phyloP scores from a whole-genome alignment of 2,113 vertebrate species.

The Phrynosoma platyrhinos region DNA sequence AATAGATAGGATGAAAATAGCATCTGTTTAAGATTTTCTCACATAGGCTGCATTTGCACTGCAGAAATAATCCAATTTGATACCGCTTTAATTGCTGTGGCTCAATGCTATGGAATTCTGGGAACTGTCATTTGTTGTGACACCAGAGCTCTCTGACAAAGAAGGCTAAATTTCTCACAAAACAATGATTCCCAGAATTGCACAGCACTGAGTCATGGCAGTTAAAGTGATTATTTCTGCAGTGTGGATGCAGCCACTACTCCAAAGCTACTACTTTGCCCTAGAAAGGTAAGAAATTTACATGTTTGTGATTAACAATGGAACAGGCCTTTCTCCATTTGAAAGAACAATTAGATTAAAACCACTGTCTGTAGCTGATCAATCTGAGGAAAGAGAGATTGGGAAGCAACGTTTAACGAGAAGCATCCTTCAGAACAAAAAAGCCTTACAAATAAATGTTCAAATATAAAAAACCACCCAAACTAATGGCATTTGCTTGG shows the following conservation, averaged over 20 bases:
- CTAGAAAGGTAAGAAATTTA: background rate
- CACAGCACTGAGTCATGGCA: too few relatives aligned
- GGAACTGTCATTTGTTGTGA: too few relatives aligned
- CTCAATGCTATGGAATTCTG: too few relatives aligned
- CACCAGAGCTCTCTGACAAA: too few relatives aligned
- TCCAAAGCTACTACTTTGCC: background rate
- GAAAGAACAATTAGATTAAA: background rate
- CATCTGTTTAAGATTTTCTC: background rate
- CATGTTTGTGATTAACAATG: background rate
- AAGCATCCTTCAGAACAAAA: background rate
- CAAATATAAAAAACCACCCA: background rate
- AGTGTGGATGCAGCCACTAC: too few relatives aligned
- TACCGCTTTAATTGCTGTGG: too few relatives aligned
- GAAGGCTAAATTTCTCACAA: too few relatives aligned
- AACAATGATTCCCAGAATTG: too few relatives aligned
- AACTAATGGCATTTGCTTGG: background rate
- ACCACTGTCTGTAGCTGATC: background rate
- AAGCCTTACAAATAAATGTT: background rate
- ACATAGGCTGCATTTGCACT: too few relatives aligned
- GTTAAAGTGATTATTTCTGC: too few relatives aligned
- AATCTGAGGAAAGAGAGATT: background rate
- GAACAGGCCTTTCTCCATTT: background rate
- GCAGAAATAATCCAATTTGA: too few relatives aligned
- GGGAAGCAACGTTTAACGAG: background rate
- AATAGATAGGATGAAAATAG: background rate